These are phyloP conservation scores for Desoria tigrina DNA, from an alignment of 2,888 invertebrate genomes.

Conservation along the genomic window DNA sequence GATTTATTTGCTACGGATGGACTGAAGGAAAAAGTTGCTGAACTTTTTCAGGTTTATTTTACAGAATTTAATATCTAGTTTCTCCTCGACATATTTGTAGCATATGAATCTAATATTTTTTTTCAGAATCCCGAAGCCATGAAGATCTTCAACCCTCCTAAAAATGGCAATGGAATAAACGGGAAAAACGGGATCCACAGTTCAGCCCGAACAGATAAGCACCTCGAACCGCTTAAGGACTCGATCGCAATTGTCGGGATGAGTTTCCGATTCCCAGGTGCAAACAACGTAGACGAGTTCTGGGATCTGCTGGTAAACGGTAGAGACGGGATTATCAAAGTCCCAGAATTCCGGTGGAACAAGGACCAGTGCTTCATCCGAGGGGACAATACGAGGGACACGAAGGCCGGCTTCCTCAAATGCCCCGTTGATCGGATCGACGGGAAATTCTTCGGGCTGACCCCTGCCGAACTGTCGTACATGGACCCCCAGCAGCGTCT, in stretches of 20 bases:
- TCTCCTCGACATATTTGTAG: too few relatives aligned
- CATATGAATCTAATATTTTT: too few relatives aligned
- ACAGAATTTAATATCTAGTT: too few relatives aligned
- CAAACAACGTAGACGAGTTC: constrained; percentile 6
- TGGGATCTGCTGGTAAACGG: constrained; percentile 10
- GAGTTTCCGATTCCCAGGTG: constrained; percentile 20
- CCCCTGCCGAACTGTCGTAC: background rate
- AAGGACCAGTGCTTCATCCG: background rate
- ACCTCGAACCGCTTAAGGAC: constrained; percentile 7
- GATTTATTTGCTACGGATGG: too few relatives aligned
- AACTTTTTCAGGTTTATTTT: too few relatives aligned
- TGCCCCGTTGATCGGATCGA: constrained; percentile 11
- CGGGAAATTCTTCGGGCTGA: constrained; percentile 18
- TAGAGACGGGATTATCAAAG: background rate
- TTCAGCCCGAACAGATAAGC: too few relatives aligned
- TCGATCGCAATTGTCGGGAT: constrained; percentile 39
- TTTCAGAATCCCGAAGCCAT: too few relatives aligned
- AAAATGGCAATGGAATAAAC: too few relatives aligned
- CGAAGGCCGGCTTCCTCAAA: background rate
- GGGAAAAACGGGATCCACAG: too few relatives aligned
- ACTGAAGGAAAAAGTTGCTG: too few relatives aligned
- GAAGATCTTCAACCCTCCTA: too few relatives aligned
- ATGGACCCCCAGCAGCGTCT: constrained; percentile 17
- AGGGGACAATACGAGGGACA: background rate
- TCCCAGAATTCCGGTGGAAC: constrained; percentile 4